Conservation (phyloP, 1,140 invertebrate genomes). For the Neuroterus valhalla region DNA sequence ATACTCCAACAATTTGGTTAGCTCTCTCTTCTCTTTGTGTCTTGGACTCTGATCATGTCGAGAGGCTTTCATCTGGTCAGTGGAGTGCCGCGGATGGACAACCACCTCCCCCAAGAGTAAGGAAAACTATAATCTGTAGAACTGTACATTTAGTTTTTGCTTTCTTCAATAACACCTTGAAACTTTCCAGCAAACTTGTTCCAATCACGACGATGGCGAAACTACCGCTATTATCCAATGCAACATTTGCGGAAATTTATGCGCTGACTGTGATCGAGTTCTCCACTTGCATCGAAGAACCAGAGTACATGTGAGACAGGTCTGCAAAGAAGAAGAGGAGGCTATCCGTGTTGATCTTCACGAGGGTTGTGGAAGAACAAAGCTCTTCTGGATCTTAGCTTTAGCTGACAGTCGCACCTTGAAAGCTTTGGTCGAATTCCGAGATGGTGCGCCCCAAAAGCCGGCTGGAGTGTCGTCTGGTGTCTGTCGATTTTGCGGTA, state of each 20-base stretch:
- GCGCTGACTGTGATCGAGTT: constrained; percentile 96
- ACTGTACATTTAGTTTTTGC: too few species aligned
- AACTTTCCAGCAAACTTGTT: constrained; percentile 84
- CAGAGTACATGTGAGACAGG: constrained; percentile 91
- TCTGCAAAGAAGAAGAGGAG: constrained; percentile 97
- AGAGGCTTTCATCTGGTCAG: constrained; percentile 84
- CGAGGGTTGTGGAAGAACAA: constrained; percentile 95
- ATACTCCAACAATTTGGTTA: constrained; percentile 91
- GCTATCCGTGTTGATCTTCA: constrained; percentile 95
- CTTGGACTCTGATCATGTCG: constrained; percentile 92
- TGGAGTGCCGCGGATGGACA: constrained; percentile 80
- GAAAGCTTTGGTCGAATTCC: constrained; percentile 95
- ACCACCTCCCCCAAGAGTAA: constrained; percentile 79
- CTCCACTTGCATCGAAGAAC: constrained; percentile 93
- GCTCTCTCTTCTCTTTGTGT: constrained; percentile 95
- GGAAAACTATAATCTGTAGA: constrained; percentile 31
- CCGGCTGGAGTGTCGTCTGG: constrained; percentile 78
- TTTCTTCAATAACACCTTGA: too few species aligned
- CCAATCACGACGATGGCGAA: constrained; percentile 97
- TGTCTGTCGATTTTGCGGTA: constrained; percentile 94
- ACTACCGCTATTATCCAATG: constrained; percentile 96
- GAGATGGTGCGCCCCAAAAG: constrained; percentile 80
- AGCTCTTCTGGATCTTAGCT: constrained; percentile 95
- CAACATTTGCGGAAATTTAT: constrained; percentile 92
- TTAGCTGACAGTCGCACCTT: constrained; percentile 94